These are phyloP conservation scores for Argyra leucocephala DNA, from an alignment of 2,888 invertebrate genomes.

Conservation along the genomic window DNA sequence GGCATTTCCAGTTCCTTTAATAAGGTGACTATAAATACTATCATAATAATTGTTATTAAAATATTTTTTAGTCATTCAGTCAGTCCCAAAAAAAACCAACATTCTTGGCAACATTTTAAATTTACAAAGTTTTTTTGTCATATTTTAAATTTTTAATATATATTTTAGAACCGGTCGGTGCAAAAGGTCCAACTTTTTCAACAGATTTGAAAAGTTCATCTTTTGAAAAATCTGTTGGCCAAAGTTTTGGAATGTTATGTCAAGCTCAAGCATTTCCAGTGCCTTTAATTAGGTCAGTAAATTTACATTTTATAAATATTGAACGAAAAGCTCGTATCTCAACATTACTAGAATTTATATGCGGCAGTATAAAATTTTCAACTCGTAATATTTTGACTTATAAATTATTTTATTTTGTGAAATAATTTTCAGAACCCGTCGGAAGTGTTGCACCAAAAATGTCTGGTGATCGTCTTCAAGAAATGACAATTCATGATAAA, in stretches of 20 bases:
- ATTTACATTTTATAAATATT: background rate
- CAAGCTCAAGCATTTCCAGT: constrained; percentile 48
- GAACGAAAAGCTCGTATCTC: background rate
- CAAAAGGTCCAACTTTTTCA: constrained; percentile 44
- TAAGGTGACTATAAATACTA: background rate
- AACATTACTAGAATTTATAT: background rate
- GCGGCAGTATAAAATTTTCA: background rate
- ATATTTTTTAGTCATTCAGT: background rate
- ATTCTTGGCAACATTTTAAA: background rate
- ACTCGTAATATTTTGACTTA: background rate
- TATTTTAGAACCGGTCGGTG: constrained; percentile 42
- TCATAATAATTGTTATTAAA: background rate
- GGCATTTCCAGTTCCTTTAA: constrained; percentile 52
- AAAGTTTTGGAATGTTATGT: constrained; percentile 45
- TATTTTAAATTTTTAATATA: background rate
- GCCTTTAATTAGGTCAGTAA: constrained; percentile 34
- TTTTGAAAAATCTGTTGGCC: constrained; percentile 35
- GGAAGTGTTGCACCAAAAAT: constrained; percentile 48
- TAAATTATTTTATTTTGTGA: background rate
- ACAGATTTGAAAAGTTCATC: constrained; percentile 36
- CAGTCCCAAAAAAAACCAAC: constrained; percentile 1
- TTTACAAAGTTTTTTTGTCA: constrained; percentile 26
- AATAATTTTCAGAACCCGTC: constrained; percentile 44
- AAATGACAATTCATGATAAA: constrained; percentile 34
- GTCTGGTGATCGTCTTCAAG: constrained; percentile 47